A percentile compares a stretch with the other conserved stretches of the same genome.
These are phyloP conservation scores for Accipiter virgatus DNA, from an alignment of 2,113 vertebrate genomes.

Conservation along the genomic window DNA sequence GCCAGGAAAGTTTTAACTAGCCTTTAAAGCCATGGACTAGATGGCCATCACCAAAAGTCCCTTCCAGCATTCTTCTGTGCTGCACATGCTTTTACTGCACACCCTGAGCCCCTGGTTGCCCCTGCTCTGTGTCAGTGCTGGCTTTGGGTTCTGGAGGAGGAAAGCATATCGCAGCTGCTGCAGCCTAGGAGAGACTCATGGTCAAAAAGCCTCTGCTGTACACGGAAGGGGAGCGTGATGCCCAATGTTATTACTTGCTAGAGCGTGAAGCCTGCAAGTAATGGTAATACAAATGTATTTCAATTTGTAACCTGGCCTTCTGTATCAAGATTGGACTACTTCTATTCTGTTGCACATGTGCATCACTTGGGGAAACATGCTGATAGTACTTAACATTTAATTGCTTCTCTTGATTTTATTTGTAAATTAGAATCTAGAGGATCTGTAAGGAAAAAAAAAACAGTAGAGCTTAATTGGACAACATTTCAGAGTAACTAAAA, in stretches of 20 bases:
- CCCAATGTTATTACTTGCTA: neutral
- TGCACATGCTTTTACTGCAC: rapidly evolving
- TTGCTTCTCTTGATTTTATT: constrained; percentile 74
- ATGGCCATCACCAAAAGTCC: neutral
- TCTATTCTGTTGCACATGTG: constrained; percentile 60
- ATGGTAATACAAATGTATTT: constrained; percentile 12
- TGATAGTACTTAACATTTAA: constrained; percentile 71
- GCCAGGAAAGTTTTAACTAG: neutral
- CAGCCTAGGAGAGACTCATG: rapidly evolving
- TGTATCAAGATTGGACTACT: constrained; percentile 53
- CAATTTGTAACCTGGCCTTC: constrained; percentile 60
- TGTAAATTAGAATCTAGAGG: constrained; percentile 74
- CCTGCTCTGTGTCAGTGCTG: neutral
- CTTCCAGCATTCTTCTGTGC: neutral
- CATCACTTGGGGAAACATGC: constrained; percentile 60
- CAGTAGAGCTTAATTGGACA: constrained; percentile 63
- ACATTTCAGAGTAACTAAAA: constrained; percentile 35
- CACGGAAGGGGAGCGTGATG: neutral
- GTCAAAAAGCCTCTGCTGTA: neutral
- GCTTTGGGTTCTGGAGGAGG: neutral
- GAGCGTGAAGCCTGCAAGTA: neutral
- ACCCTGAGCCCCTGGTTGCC: neutral
- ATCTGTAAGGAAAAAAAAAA: constrained; percentile 34
- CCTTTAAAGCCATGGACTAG: neutral
- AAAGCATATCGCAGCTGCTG: neutral